phyloP scores from a whole-genome alignment of 2,888 invertebrate species.

The Megamerina dolium region DNA sequence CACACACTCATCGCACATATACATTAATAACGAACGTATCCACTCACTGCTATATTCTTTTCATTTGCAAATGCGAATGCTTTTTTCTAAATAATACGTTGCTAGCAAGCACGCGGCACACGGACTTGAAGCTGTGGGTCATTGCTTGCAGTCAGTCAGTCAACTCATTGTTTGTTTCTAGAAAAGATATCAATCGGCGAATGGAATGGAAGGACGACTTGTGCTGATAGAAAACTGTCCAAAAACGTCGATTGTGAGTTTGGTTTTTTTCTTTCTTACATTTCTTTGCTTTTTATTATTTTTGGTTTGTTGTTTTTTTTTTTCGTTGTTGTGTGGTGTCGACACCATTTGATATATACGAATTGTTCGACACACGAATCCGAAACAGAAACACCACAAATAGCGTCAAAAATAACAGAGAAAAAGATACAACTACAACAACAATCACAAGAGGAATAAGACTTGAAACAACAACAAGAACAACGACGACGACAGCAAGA shows the following conservation, averaged over 20 bases:
- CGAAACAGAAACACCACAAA: conserved; percentile 3
- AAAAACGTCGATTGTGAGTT: too few species aligned
- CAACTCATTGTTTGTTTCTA: conserved; percentile 25
- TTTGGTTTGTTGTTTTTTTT: too few species aligned
- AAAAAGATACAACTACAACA: neutral
- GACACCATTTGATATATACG: too few species aligned
- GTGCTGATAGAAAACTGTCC: conserved; percentile 49
- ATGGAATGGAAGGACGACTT: conserved; percentile 42
- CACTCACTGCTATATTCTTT: too few species aligned
- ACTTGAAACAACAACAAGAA: neutral
- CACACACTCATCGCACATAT: too few species aligned
- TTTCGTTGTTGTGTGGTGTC: too few species aligned
- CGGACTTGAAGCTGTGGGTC: neutral
- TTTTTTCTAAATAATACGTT: too few species aligned
- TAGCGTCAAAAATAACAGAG: neutral
- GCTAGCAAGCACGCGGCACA: neutral
- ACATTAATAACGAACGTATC: too few species aligned
- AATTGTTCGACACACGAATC: conserved; percentile 22
- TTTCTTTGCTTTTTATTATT: too few species aligned
- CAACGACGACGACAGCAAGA: neutral
- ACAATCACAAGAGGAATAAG: neutral
- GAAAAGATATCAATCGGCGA: conserved; percentile 42
- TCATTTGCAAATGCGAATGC: too few species aligned
- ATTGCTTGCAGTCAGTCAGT: neutral
- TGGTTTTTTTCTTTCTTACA: too few species aligned